Conservation (phyloP, 1,140 invertebrate genomes). For the Cotesia glomerata region DNA sequence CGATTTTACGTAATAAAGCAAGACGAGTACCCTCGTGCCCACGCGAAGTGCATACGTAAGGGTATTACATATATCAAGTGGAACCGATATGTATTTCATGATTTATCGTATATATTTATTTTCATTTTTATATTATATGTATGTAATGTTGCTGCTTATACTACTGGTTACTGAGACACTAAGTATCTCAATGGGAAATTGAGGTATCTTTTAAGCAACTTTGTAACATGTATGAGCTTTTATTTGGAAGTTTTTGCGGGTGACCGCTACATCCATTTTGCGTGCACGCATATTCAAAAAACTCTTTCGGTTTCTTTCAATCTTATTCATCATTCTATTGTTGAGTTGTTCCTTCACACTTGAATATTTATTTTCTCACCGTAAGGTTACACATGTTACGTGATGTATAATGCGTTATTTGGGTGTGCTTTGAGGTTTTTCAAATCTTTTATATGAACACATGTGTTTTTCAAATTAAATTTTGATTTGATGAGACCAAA, state of each 20-base stretch:
- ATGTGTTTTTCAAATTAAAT: too few relatives aligned
- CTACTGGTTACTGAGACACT: neutral
- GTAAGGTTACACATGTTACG: too few relatives aligned
- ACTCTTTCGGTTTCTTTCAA: neutral
- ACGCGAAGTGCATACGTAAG: conserved; percentile 17
- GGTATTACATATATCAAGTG: neutral
- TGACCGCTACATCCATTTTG: neutral
- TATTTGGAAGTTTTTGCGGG: neutral
- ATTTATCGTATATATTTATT: neutral
- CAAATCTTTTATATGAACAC: too few relatives aligned
- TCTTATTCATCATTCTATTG: neutral
- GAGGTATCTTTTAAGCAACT: neutral
- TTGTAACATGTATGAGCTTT: too few relatives aligned
- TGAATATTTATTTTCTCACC: neutral
- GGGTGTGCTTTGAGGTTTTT: too few relatives aligned
- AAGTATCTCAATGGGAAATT: neutral
- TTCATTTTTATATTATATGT: neutral
- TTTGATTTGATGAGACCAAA: too few relatives aligned
- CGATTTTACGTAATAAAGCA: conserved; percentile 46
- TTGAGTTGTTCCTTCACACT: conserved; percentile 1
- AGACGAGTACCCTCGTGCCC: conserved; percentile 12
- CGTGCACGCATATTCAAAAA: neutral
- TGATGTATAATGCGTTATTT: too few relatives aligned
- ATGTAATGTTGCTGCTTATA: neutral
- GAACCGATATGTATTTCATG: too few relatives aligned